Evolutionary conservation across 2,797 vertebrate species (phyloP), one percentile per base, ranked within the genome.

Genomic region (Falco cherrug): DNA sequence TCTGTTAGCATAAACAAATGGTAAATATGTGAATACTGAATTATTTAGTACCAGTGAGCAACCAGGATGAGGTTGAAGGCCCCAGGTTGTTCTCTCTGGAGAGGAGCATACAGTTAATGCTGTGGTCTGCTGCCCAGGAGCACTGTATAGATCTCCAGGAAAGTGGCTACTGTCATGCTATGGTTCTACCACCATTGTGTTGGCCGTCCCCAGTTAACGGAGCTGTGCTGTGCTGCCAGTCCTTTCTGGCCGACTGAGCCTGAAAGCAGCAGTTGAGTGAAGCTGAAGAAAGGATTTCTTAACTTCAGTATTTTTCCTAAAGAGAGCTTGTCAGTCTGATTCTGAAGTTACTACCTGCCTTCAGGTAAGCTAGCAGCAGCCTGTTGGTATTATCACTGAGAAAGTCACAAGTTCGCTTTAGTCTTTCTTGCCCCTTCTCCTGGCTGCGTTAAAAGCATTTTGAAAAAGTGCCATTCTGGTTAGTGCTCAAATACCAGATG

Each of bases 141-240:
- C 73, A 31, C 75, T 0, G 0, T 15, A 5, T 9, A 51, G 29
- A 16, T 67, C 71, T 68, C 39, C 5, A 80, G 39, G 11, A 41
- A 41, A 59, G 60, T 3, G 3, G 14, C 20, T 24, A 1, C 11
- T 60, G 31, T 37, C 6, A 1, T 16, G 11, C 41, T 51, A 0
- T 3, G 4, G 16, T 70, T 84, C 59, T 77, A 37, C 56, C 63
- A 51, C 18, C 4, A 1, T 5, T 57, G 21, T 37, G 21, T 37
- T 67, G 63, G 25, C 43, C n/a, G 51, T 71, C 51, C 24, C 11
- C 5, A 4, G 29, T 80, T 87, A 64, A 3, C 12, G 26, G 59
- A 88, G 41, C 35, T 5, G 3, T 74, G 31, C 53, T 82, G 31
- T 69, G 29, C 78, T 78, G 9, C 35, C 21, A 9, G 13, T 65